Evolutionary conservation across 1,140 invertebrate genomes (phyloP), one percentile per base, ranked within the genome.

Genomic region (Lordiphosa collinella): DNA sequence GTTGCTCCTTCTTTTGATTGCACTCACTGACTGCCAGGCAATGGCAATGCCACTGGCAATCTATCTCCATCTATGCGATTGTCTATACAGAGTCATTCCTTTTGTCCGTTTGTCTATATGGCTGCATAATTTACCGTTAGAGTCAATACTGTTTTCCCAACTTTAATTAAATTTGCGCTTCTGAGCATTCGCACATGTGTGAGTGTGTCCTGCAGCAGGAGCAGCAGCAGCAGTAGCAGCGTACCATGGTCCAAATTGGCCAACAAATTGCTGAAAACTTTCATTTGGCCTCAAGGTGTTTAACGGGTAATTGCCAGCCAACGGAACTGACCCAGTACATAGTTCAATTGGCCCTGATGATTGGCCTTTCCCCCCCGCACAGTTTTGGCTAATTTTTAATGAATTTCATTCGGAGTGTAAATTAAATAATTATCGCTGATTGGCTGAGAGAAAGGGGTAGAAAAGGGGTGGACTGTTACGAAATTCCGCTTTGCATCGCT

Each of bases 111-210:
- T 73, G 55, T 68, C 53, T 59, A 53, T 29, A 2, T 61, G 49
- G 71, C 66, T 80, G 75, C 76, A 80, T 80, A 80, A 80, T 80
- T 80, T 80, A 80, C 76, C 71, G 76, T 76, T 75, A 40, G 76
- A 80, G 76, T 80, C 76, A 82, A 80, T 80, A 82, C 57, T 75
- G 76, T 82, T 80, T 71, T 80, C 61, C 71, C 66, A 82, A 80
- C 76, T 80, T 80, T 80, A 80, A 80, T 80, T 80, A 80, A 80
- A 80, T 80, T 80, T 80, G 75, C 71, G 76, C 76, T 80, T 43
- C 76, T 63, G 48, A 58, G 53, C 68, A 41, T 68, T 52, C 61
- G 31, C 65, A 61, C 49, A 46, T 31, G 43, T 47, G 31, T 35
- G 38, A 51, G 29, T 49, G 57, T 37, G 46, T 16, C 3, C 2